phyloP scores from a whole-genome alignment of 2,113 vertebrate species.

The Neogale vison region DNA sequence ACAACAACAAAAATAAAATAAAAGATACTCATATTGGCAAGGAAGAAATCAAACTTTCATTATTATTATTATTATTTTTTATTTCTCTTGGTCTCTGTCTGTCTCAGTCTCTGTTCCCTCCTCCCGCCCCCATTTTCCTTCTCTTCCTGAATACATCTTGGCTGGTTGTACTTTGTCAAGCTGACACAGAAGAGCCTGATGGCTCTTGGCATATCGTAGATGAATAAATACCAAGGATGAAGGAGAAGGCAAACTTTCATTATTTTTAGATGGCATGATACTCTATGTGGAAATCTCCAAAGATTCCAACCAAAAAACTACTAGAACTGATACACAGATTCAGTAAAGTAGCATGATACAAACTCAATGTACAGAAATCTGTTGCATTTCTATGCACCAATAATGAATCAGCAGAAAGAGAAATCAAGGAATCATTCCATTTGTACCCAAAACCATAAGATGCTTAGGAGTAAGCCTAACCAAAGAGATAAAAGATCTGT shows the following conservation, averaged over 20 bases:
- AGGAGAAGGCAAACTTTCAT: constrained; percentile 11
- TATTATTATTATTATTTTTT: neutral
- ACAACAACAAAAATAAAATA: neutral
- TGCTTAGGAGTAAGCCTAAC: too few species aligned
- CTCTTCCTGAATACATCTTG: neutral
- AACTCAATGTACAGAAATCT: neutral
- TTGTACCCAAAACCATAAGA: too few species aligned
- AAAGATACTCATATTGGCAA: neutral
- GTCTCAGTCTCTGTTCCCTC: neutral
- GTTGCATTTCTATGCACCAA: neutral
- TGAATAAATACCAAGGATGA: neutral
- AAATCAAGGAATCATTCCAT: too few species aligned
- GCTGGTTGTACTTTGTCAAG: neutral
- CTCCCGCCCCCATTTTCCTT: neutral
- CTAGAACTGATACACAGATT: neutral
- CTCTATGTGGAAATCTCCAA: neutral
- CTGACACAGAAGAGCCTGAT: constrained; percentile 27
- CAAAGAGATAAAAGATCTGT: too few species aligned
- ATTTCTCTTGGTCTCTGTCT: neutral
- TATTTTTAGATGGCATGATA: neutral
- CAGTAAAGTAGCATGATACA: neutral
- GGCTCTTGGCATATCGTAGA: neutral
- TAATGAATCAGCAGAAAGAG: neutral
- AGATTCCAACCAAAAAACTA: neutral
- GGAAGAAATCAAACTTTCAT: neutral